Conservation (phyloP, 2,113 vertebrate genomes). For the Ictalurus punctatus region DNA sequence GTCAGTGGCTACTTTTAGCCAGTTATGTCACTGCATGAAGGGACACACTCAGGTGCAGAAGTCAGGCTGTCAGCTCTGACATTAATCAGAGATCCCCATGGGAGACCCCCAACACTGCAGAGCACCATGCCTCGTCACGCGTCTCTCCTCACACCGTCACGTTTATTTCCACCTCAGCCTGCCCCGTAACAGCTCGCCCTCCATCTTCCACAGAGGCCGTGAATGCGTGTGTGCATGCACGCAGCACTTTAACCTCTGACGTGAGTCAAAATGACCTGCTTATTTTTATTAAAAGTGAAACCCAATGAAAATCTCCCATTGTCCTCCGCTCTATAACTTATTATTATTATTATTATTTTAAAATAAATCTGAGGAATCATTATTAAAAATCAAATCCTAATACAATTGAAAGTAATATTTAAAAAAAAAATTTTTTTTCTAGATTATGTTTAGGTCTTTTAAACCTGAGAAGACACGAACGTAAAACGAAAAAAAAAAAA, state of each 20-base stretch:
- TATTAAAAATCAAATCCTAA: not conserved
- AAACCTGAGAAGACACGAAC: not conserved
- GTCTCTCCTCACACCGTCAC: slow-evolving; percentile 6
- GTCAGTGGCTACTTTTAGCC: slow-evolving; percentile 54
- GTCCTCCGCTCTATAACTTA: not conserved
- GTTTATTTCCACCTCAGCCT: slow-evolving; percentile 1
- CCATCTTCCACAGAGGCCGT: not conserved
- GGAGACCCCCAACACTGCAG: slow-evolving; percentile 32
- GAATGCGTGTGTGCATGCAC: not conserved
- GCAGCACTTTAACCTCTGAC: not conserved
- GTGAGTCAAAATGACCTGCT: not conserved
- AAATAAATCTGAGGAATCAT: not conserved
- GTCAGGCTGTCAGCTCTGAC: slow-evolving; percentile 54
- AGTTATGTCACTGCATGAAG: slow-evolving; percentile 54
- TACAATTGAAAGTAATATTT: not conserved
- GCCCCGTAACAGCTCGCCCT: not conserved
- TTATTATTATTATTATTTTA: not conserved
- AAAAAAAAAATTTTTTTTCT: not conserved
- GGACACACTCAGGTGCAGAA: slow-evolving; percentile 34
- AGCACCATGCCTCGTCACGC: not conserved
- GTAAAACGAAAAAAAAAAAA: not conserved
- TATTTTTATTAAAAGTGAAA: not conserved
- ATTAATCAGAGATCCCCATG: slow-evolving; percentile 52
- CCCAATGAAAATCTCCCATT: not conserved
- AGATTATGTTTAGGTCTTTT: not conserved